Evolutionary conservation across 2,113 vertebrate species (phyloP).

Genomic region (mouse (Mus musculus)): DNA sequence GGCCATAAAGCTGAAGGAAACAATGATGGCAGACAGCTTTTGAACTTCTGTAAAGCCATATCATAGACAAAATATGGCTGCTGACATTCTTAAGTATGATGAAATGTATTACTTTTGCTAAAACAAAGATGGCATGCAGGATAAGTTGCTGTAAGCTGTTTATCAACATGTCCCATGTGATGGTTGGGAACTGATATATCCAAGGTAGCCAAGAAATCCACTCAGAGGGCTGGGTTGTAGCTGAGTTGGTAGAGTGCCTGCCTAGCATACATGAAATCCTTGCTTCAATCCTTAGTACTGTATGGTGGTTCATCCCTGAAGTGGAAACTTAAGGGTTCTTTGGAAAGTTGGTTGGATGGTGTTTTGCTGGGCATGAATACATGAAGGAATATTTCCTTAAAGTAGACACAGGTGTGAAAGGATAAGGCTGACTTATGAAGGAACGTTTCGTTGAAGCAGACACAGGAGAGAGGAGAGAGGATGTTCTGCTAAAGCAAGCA

Average conservation of each 20-base stretch:
- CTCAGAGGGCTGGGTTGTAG: not conserved
- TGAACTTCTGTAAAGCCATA: not conserved
- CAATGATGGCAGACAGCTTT: not conserved
- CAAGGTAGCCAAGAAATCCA: not conserved
- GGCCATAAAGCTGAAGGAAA: not conserved
- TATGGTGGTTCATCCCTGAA: not conserved
- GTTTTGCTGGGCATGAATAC: too few species aligned
- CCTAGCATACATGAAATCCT: not conserved
- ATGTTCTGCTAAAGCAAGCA: too few species aligned
- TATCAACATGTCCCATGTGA: not conserved
- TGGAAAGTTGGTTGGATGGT: too few species aligned
- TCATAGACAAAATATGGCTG: not conserved
- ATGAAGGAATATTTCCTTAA: too few species aligned
- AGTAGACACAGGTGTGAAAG: too few species aligned
- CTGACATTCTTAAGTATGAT: not conserved
- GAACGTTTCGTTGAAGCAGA: too few species aligned
- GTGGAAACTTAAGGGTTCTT: too few species aligned
- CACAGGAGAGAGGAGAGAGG: too few species aligned
- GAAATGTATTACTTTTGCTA: not conserved
- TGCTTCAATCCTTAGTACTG: not conserved
- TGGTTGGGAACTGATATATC: not conserved
- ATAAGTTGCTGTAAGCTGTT: not conserved
- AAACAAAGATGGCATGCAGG: not conserved
- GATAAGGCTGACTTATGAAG: too few species aligned
- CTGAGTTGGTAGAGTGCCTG: not conserved